Percentiles rank a stretch among this genome's conserved stretches.
These are phyloP conservation scores for Scarus forsteni DNA, from an alignment of 2,797 vertebrate genomes.

Conservation along the genomic window DNA sequence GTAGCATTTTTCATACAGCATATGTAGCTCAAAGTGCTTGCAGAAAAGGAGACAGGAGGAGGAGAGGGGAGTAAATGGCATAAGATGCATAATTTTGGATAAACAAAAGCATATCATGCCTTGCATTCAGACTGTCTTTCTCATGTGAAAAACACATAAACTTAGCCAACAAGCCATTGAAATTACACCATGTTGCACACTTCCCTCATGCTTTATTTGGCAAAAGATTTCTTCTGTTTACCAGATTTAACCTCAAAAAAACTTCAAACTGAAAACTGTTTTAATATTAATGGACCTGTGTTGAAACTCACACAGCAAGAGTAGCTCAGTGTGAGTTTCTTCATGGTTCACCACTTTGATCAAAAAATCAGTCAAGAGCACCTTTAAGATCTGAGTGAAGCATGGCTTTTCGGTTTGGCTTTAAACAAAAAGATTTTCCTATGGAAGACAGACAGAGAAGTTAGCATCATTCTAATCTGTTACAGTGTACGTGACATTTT, in stretches of 20 bases:
- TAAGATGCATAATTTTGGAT: neutral
- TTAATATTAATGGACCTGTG: constrained; percentile 8
- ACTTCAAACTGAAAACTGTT: neutral
- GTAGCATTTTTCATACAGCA: too few species aligned
- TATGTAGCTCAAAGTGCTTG: too few species aligned
- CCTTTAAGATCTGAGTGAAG: constrained; percentile 12
- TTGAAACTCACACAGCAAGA: neutral
- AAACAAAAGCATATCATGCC: neutral
- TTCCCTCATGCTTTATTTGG: neutral
- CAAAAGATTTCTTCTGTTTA: neutral
- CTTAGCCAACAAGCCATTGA: neutral
- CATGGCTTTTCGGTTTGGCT: constrained; percentile 8
- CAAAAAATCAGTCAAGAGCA: constrained; percentile 11
- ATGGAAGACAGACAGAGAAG: constrained; percentile 7
- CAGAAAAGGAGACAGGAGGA: too few species aligned
- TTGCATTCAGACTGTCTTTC: too few species aligned
- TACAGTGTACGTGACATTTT: constrained; percentile 64
- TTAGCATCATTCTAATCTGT: constrained; percentile 30
- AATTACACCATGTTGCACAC: neutral
- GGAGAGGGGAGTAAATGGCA: neutral
- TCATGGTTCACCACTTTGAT: constrained; percentile 10
- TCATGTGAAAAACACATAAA: too few species aligned
- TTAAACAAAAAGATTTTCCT: constrained; percentile 18
- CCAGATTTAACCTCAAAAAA: neutral
- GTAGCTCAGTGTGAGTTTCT: neutral